These are phyloP conservation scores for pig (Sus scrofa) DNA, from an alignment of 2,113 vertebrate species.

Conservation along the genomic window T2T-Sscrofa CM000824.6:150841501-150842000, in stretches of 20 bases:
- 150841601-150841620: constrained; percentile 83
- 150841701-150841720: constrained; percentile 90
- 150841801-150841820: constrained; percentile 78
- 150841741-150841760: constrained; percentile 85
- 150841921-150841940: background rate
- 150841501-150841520: constrained; percentile 28
- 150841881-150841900: background rate
- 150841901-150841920: constrained; percentile 42
- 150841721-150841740: constrained; percentile 84
- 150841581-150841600: constrained; percentile 72
- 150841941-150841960: background rate
- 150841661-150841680: constrained; percentile 90
- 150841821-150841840: constrained; percentile 76
- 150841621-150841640: constrained; percentile 87
- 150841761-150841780: constrained; percentile 85
- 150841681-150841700: constrained; percentile 86
- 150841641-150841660: constrained; percentile 87
- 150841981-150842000: background rate
- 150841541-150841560: constrained; percentile 67
- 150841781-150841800: constrained; percentile 67
- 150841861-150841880: constrained; percentile 34
- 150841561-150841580: constrained; percentile 80
- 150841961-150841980: background rate
- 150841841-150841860: constrained; percentile 63
- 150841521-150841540: constrained; percentile 64